Evolutionary conservation across 2,113 vertebrate species (phyloP).

Genomic region (Apus apus): DNA sequence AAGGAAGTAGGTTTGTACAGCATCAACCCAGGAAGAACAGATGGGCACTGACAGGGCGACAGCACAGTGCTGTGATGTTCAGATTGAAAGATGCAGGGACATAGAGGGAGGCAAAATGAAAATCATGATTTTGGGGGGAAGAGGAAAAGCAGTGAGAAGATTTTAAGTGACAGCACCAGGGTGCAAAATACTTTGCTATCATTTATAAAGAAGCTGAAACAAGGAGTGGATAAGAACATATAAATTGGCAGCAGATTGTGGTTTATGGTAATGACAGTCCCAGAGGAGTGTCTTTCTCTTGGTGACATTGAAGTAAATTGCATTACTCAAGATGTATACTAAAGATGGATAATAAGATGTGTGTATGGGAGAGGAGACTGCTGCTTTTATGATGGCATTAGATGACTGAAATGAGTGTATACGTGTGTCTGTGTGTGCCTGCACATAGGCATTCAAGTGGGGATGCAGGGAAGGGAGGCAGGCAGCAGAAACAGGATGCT

Average conservation of each 20-base stretch:
- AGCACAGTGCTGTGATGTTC: not conserved
- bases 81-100: not conserved
- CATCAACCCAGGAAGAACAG: not conserved
- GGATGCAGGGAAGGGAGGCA: not conserved
- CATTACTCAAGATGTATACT: slow-evolving; percentile 58
- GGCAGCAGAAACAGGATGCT: not conserved
- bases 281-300: slow-evolving; percentile 65
- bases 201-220: slow-evolving; percentile 54
- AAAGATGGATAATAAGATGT: slow-evolving; percentile 70
- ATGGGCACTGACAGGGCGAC: not conserved
- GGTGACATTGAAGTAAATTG: slow-evolving; percentile 77
- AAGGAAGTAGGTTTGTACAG: not conserved
- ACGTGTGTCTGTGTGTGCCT: not conserved
- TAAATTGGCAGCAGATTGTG: slow-evolving; percentile 71
- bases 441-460: not conserved
- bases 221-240: slow-evolving; percentile 52
- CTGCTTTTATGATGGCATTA: slow-evolving; percentile 49
- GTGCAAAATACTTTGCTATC: slow-evolving; percentile 1
- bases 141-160: not conserved
- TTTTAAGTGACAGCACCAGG: not conserved
- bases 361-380: slow-evolving; percentile 15
- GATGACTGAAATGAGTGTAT: not conserved
- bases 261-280: slow-evolving; percentile 69
- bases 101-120: not conserved
- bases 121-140: not conserved